phyloP scores from a whole-genome alignment of 2,888 invertebrate genomes.

The Aphelenchoides bicaudatus region DNA sequence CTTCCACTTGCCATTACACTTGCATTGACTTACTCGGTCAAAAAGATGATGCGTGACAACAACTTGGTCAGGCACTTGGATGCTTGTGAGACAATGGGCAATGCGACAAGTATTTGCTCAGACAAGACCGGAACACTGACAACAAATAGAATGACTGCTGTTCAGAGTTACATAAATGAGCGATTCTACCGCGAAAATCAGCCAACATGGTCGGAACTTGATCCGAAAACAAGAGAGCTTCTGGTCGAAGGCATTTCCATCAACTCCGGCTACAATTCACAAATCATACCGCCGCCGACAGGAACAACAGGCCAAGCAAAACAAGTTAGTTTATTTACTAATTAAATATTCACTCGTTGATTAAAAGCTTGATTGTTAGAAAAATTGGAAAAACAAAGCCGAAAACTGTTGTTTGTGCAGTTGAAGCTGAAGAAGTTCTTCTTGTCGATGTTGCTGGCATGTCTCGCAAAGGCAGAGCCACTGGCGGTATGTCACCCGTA shows the following conservation, averaged over 20 bases:
- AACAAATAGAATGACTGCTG: conserved; percentile 95
- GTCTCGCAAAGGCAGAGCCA: background rate
- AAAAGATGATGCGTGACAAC: conserved; percentile 99
- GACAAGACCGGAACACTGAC: conserved; percentile 99
- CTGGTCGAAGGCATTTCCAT: conserved; percentile 77
- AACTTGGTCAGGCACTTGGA: conserved; percentile 97
- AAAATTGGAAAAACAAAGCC: background rate
- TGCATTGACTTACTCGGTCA: conserved; percentile 96
- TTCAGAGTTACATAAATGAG: conserved; percentile 80
- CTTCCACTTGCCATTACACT: conserved; percentile 95
- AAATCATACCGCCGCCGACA: conserved; percentile 32
- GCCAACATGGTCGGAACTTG: conserved; percentile 36
- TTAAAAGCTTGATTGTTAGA: background rate
- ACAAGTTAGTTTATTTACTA: conserved; percentile 43
- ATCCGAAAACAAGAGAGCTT: conserved; percentile 61
- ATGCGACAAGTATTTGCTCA: conserved; percentile 98
- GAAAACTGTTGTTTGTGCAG: background rate
- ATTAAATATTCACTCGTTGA: background rate
- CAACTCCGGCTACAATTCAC: conserved; percentile 45
- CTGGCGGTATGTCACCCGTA: background rate
- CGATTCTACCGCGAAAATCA: conserved; percentile 35
- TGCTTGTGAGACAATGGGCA: conserved; percentile 99
- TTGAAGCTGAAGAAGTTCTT: background rate
- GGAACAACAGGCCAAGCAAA: conserved; percentile 34
- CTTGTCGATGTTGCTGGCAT: background rate